Evolutionary conservation across 2,888 invertebrate species (phyloP), one percentile per base, ranked within the genome.

Genomic region (Eremobia ochroleuca): DNA sequence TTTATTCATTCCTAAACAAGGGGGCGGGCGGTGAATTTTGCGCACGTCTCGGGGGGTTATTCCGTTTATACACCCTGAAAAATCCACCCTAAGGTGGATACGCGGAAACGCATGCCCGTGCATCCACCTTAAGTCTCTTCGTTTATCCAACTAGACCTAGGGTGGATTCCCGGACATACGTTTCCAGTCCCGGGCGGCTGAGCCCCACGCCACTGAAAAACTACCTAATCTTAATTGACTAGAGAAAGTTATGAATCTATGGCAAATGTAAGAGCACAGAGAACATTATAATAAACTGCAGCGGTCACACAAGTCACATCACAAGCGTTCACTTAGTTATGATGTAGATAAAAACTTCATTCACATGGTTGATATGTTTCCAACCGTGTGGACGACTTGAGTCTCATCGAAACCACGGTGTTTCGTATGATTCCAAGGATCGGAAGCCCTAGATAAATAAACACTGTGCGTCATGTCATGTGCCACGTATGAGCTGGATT

Each of bases 381-480:
- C 31, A 61, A 31, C 61, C 61, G n/a, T 77, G 62, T 21, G 11
- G 31, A 34, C 49, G 40, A n/a, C 52, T 18, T n/a, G 3, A 25
- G 11, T 31, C 18, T 6, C 21, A 37, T 15, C 46, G 31, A 25
- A 11, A 49, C 18, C 49, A 11, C 52, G 21, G 31, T 6, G 34
- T 25, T 13, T 55, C 18, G 3, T 21, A 34, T 11, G 52, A 11
- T 55, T 25, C 8, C 34, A 34, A 31, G 28, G n/a, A 28, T 65
- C 5, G 52, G 28, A 65, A 76, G 55, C 28, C 67, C 67, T 77
- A 55, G 4, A 2, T 28, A 28, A 25, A 46, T 28, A 77, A 76
- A 77, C 76, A 76, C 78, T 77, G 65, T 62, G 62, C n/a, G 62
- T n/a, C 68, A 11, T 21, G 68, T 34, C 68, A 61, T n/a, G n/a